Percentiles rank a stretch among this genome's conserved stretches.
These are phyloP conservation scores for Myanophis thanlyinensis DNA, from an alignment of 2,113 vertebrate genomes.

Conservation along the genomic window DNA sequence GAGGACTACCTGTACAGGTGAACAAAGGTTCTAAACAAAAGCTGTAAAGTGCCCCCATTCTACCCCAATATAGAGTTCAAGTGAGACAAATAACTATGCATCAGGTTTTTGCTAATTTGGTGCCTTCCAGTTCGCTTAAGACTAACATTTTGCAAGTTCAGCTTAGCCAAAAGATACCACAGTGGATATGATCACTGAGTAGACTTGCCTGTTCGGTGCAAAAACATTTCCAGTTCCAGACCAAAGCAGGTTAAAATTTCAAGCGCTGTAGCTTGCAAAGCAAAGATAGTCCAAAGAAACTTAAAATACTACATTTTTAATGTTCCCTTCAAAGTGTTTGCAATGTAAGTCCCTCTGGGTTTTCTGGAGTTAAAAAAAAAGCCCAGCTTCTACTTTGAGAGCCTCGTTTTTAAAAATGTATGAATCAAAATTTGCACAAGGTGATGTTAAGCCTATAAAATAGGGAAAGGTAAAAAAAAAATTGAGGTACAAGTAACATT, in stretches of 20 bases:
- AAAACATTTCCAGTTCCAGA: neutral
- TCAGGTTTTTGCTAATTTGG: neutral
- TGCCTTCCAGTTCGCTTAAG: neutral
- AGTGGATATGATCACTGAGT: neutral
- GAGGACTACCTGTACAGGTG: neutral
- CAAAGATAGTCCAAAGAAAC: neutral
- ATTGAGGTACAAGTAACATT: neutral
- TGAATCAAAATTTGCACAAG: neutral
- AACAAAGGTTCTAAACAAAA: neutral
- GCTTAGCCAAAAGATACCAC: neutral
- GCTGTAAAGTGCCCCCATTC: neutral
- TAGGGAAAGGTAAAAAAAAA: neutral
- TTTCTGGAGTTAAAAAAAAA: accelerated
- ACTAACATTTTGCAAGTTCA: neutral
- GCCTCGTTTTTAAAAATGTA: neutral
- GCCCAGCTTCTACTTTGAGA: neutral
- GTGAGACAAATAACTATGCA: neutral
- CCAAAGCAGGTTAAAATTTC: neutral
- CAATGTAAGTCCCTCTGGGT: neutral
- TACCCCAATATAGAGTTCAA: neutral
- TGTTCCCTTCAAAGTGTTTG: neutral
- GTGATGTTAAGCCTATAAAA: neutral
- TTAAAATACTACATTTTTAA: neutral
- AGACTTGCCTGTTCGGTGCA: neutral
- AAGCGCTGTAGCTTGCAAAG: neutral